Evolutionary conservation across 2,888 invertebrate genomes (phyloP).

Genomic region (Xestia xanthographa): DNA sequence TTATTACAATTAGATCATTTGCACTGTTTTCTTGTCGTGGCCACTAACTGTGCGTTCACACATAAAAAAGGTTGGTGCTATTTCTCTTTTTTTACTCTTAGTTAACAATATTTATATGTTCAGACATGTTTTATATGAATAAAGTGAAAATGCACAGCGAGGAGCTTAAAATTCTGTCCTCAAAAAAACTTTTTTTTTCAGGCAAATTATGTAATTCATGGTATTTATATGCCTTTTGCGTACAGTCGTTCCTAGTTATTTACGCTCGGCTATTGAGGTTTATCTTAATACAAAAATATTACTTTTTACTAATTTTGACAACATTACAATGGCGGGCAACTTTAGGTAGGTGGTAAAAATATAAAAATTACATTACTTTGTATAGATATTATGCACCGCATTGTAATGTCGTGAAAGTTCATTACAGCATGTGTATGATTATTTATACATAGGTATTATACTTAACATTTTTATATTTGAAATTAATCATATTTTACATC

Average conservation of each 20-base stretch:
- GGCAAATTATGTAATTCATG: background rate
- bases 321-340: constrained; percentile 44
- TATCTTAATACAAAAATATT: constrained; percentile 61
- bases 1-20: background rate
- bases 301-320: constrained; percentile 34
- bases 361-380: constrained; percentile 56
- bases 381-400: constrained; percentile 50
- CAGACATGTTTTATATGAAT: background rate
- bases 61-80: background rate
- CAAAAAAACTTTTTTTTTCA: background rate
- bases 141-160: background rate
- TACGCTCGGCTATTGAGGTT: constrained; percentile 39
- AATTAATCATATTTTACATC: constrained; percentile 48
- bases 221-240: constrained; percentile 1
- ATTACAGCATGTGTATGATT: constrained; percentile 51
- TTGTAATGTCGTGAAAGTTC: constrained; percentile 52
- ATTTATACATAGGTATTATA: constrained; percentile 48
- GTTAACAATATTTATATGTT: background rate
- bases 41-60: background rate
- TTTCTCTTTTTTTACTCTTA: background rate
- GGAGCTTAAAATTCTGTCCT: background rate
- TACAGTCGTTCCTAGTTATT: constrained; percentile 23
- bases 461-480: constrained; percentile 39
- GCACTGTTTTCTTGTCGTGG: background rate
- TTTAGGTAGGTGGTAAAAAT: constrained; percentile 52